Evolutionary conservation across 2,113 vertebrate species (phyloP).

Genomic region (Leucopsar rothschildi): DNA sequence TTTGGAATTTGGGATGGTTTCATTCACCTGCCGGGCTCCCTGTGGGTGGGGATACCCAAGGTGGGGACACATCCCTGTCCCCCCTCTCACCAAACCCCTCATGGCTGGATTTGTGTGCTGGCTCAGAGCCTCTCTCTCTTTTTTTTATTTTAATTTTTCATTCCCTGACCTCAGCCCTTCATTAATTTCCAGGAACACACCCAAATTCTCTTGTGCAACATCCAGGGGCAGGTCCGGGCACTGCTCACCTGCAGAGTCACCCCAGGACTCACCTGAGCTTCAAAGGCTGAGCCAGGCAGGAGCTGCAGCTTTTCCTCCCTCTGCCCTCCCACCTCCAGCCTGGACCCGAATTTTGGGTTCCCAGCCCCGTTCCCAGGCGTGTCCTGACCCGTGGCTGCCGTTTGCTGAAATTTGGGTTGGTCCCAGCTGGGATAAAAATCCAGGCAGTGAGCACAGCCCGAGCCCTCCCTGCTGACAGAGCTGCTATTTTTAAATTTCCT

Average conservation of each 20-base stretch:
- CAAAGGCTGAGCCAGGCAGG: not conserved
- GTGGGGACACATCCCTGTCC: too few relatives aligned
- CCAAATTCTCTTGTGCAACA: too few relatives aligned
- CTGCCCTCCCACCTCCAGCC: not conserved
- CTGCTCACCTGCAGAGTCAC: too few relatives aligned
- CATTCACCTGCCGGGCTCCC: accelerated
- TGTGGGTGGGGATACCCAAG: accelerated
- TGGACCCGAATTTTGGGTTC: not conserved
- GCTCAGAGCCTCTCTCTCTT: not conserved
- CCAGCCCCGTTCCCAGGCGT: accelerated
- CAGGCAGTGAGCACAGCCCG: not conserved
- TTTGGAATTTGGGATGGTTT: not conserved
- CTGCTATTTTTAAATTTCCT: not conserved
- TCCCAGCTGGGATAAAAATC: not conserved
- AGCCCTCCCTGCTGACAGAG: not conserved
- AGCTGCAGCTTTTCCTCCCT: not conserved
- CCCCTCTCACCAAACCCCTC: not conserved
- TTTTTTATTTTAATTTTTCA: too few relatives aligned
- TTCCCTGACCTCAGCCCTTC: not conserved
- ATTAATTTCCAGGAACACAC: not conserved
- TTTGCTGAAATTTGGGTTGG: not conserved
- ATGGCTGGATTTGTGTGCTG: not conserved
- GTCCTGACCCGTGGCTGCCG: not conserved
- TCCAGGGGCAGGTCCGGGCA: too few relatives aligned
- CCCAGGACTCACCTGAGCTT: not conserved